These are phyloP conservation scores for Muntiacus muntjak DNA, from an alignment of 2,113 vertebrate genomes.

Conservation along the genomic window DNA sequence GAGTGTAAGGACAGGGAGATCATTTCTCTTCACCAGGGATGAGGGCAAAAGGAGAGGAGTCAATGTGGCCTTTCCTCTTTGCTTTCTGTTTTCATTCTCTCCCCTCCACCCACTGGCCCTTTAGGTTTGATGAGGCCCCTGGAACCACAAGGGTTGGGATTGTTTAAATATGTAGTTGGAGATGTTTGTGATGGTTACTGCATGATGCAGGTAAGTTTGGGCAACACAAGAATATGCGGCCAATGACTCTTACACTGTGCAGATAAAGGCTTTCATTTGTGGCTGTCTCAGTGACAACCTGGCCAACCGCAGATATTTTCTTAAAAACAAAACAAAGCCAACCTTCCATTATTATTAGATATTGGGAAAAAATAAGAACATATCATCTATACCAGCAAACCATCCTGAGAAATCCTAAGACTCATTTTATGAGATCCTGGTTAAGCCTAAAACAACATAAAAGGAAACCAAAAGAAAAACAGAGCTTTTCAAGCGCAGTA, in stretches of 20 bases:
- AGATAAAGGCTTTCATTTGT: background rate
- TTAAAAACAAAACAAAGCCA: background rate
- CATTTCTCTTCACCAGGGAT: background rate
- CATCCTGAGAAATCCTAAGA: background rate
- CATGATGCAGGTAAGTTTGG: fast-evolving
- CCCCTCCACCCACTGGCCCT: too few species aligned
- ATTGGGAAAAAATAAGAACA: background rate
- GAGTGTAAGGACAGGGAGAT: background rate
- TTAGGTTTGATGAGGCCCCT: fast-evolving
- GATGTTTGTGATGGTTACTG: fast-evolving
- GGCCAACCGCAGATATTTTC: background rate
- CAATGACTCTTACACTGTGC: fast-evolving
- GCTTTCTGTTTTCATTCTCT: too few species aligned
- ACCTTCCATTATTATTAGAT: background rate
- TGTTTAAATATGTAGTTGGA: fast-evolving
- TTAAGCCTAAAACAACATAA: background rate
- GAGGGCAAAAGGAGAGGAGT: fast-evolving
- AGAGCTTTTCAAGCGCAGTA: background rate
- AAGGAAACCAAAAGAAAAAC: background rate
- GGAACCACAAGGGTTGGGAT: background rate
- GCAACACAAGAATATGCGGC: fast-evolving
- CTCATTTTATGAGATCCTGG: background rate
- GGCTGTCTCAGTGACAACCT: background rate
- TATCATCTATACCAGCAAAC: fast-evolving
- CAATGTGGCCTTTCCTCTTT: fast-evolving